These are phyloP conservation scores for Crenuchus spilurus DNA, from an alignment of 2,797 vertebrate genomes.

Conservation along the genomic window DNA sequence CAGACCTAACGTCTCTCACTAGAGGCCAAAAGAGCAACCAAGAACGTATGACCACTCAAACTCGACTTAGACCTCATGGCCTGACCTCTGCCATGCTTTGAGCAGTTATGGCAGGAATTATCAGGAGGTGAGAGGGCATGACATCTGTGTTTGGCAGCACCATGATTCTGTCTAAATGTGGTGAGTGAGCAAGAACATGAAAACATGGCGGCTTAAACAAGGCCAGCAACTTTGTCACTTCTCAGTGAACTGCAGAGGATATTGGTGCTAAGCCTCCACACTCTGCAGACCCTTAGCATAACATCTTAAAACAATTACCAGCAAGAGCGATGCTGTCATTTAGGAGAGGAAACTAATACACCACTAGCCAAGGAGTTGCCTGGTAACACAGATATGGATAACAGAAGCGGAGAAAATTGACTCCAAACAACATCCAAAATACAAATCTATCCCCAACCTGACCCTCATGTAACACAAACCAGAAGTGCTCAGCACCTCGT, in stretches of 20 bases:
- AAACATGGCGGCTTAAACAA: constrained; percentile 11
- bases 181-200: constrained; percentile 1
- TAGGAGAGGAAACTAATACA: constrained; percentile 8
- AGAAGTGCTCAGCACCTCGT: constrained; percentile 15
- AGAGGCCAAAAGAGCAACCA: constrained; percentile 1
- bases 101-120: neutral
- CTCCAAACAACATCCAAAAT: constrained; percentile 47
- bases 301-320: constrained; percentile 52
- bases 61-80: neutral
- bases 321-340: constrained; percentile 17
- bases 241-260: constrained; percentile 15
- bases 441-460: constrained; percentile 39
- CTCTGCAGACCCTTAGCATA: neutral
- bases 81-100: constrained; percentile 1
- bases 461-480: constrained; percentile 42
- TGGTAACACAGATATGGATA: constrained; percentile 40
- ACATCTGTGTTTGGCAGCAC: neutral
- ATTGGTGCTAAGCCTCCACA: constrained; percentile 20
- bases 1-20: constrained; percentile 7
- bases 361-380: constrained; percentile 28
- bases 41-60: constrained; percentile 10
- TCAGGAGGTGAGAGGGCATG: neutral
- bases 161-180: neutral
- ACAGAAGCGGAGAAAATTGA: constrained; percentile 40
- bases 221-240: neutral